Conservation (phyloP, 2,797 vertebrate genomes). For the Sternarchorhynchus goeldii region DNA sequence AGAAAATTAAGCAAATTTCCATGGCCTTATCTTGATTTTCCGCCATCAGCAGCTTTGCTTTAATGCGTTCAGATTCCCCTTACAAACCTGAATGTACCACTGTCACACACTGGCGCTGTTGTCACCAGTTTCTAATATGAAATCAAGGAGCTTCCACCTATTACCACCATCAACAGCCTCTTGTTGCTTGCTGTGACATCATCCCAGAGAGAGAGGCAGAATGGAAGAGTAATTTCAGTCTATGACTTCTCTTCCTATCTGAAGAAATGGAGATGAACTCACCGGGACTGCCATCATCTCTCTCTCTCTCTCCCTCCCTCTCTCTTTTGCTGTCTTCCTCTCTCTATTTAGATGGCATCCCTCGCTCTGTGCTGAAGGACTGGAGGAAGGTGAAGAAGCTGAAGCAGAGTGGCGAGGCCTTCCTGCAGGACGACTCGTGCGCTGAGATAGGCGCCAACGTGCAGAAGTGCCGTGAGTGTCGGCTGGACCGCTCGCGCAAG, state of each 20-base stretch:
- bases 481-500: constrained; percentile 91
- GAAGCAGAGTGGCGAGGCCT: constrained; percentile 95
- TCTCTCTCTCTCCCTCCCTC: constrained; percentile 53
- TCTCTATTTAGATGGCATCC: constrained; percentile 85
- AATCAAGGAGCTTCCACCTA: not conserved
- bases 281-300: not conserved
- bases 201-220: not conserved
- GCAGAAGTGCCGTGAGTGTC: constrained; percentile 96
- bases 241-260: not conserved
- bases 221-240: not conserved
- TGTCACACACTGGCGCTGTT: not conserved
- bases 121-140: constrained; percentile 1
- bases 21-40: not conserved
- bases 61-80: not conserved
- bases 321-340: constrained; percentile 59
- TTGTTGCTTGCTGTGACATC: constrained; percentile 13
- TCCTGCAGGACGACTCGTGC: constrained; percentile 97
- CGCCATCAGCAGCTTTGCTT: constrained; percentile 1
- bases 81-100: not conserved
- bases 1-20: not conserved
- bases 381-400: constrained; percentile 99
- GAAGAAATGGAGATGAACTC: not conserved
- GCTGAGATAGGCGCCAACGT: constrained; percentile 96
- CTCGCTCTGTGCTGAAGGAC: constrained; percentile 95
- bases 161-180: not conserved